Conservation (phyloP, 2,113 vertebrate genomes). For the Semicossyphus pulcher region DNA sequence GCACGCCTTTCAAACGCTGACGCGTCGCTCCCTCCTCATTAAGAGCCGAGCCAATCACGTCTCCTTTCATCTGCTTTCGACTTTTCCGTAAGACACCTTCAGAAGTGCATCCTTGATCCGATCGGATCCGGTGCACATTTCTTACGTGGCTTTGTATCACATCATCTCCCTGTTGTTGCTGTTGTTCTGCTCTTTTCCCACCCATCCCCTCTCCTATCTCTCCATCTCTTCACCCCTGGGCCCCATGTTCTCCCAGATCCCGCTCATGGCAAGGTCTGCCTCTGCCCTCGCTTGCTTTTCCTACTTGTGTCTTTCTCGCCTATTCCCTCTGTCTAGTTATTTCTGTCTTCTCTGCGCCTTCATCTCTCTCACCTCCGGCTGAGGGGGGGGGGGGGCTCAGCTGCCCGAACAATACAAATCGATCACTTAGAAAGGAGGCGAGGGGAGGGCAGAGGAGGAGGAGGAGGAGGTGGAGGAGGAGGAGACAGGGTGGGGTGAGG, state of each 20-base stretch:
- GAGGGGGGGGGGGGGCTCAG: constrained; percentile 68
- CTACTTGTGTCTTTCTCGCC: constrained; percentile 44
- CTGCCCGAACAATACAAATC: constrained; percentile 80
- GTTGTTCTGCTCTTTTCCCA: constrained; percentile 43
- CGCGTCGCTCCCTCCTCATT: too few relatives aligned
- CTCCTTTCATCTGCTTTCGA: neutral
- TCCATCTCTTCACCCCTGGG: constrained; percentile 40
- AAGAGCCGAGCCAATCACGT: too few relatives aligned
- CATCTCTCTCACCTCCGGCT: constrained; percentile 66
- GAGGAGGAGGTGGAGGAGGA: constrained; percentile 11
- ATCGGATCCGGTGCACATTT: constrained; percentile 16
- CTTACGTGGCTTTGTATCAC: constrained; percentile 2
- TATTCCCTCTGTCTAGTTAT: constrained; percentile 60
- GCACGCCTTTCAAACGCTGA: too few relatives aligned
- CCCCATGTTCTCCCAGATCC: constrained; percentile 46
- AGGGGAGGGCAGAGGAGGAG: neutral
- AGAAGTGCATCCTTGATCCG: neutral
- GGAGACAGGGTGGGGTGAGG: constrained; percentile 25
- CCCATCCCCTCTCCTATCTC: constrained; percentile 42
- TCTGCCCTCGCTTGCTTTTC: constrained; percentile 28
- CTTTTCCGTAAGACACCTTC: neutral
- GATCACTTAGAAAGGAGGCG: constrained; percentile 71
- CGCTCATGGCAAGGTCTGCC: constrained; percentile 62
- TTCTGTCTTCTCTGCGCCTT: constrained; percentile 59
- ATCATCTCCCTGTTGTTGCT: constrained; percentile 9